Evolutionary conservation across 2,888 invertebrate genomes (phyloP).

Genomic region (Zaprionus lineosus): DNA sequence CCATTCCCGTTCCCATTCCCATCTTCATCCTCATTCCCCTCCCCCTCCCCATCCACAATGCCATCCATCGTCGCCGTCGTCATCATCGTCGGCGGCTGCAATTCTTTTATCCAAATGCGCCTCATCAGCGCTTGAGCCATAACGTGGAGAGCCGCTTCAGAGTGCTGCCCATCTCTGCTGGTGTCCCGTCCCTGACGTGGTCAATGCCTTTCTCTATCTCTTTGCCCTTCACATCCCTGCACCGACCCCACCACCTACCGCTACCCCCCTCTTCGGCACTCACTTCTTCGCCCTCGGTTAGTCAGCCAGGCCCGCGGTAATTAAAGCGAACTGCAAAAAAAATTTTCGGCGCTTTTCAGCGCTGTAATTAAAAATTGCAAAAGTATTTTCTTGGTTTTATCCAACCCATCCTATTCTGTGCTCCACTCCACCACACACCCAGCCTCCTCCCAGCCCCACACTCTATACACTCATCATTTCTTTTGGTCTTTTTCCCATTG

Average conservation of each 20-base stretch:
- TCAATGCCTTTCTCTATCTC: neutral
- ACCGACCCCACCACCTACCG: constrained; percentile 5
- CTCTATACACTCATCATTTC: neutral
- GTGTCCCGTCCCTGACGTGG: neutral
- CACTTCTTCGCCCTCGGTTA: constrained; percentile 4
- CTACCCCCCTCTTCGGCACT: neutral
- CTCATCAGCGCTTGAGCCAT: constrained; percentile 60
- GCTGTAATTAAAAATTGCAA: constrained; percentile 77
- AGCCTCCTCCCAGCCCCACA: neutral
- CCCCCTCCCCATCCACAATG: too few relatives aligned
- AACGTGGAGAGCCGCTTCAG: constrained; percentile 38
- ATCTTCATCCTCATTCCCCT: too few relatives aligned
- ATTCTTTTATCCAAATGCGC: constrained; percentile 75
- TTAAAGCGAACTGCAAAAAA: constrained; percentile 66
- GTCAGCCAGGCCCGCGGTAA: constrained; percentile 58
- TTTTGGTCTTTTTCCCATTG: constrained; percentile 11
- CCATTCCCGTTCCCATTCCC: too few relatives aligned
- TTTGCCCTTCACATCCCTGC: too few relatives aligned
- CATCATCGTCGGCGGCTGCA: constrained; percentile 47
- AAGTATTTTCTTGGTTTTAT: constrained; percentile 49
- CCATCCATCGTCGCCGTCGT: constrained; percentile 57
- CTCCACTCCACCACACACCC: too few relatives aligned
- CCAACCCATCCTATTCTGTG: neutral
- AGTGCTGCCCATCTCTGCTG: constrained; percentile 27
- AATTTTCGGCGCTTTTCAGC: constrained; percentile 71